A percentile compares a stretch with the other conserved stretches of the same genome.
Evolutionary conservation across 2,888 invertebrate genomes (phyloP).

Genomic region (Platyscelio sp.): DNA sequence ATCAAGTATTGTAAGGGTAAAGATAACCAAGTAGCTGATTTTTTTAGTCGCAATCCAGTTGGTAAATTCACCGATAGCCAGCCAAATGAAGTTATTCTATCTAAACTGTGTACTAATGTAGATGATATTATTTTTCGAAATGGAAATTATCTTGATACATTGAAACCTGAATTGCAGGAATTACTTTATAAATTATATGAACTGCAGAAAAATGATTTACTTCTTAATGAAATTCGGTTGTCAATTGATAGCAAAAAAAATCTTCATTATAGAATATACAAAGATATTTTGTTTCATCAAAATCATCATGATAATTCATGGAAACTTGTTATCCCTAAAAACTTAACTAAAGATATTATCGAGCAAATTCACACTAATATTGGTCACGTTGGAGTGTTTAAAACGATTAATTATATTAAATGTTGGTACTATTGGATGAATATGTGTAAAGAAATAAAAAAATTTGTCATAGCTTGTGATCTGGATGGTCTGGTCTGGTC

Average conservation of each 20-base stretch:
- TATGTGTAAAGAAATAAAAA: conserved; percentile 44
- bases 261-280: neutral
- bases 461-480: conserved; percentile 52
- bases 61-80: neutral
- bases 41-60: too few relatives aligned
- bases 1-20: too few relatives aligned
- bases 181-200: neutral
- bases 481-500: too few relatives aligned
- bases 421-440: conserved; percentile 43
- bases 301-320: neutral
- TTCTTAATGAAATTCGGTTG: neutral
- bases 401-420: conserved; percentile 45
- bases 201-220: neutral
- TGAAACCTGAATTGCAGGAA: too few relatives aligned
- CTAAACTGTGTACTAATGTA: too few relatives aligned
- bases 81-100: too few relatives aligned
- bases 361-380: conserved; percentile 30
- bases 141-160: too few relatives aligned
- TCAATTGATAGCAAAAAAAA: neutral
- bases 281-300: neutral
- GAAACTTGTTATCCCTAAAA: neutral
- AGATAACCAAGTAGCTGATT: too few relatives aligned
- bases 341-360: neutral
- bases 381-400: conserved; percentile 50
- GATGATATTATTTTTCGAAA: too few relatives aligned